phyloP scores from a whole-genome alignment of 2,113 vertebrate species.

The Cairina moschata region DNA sequence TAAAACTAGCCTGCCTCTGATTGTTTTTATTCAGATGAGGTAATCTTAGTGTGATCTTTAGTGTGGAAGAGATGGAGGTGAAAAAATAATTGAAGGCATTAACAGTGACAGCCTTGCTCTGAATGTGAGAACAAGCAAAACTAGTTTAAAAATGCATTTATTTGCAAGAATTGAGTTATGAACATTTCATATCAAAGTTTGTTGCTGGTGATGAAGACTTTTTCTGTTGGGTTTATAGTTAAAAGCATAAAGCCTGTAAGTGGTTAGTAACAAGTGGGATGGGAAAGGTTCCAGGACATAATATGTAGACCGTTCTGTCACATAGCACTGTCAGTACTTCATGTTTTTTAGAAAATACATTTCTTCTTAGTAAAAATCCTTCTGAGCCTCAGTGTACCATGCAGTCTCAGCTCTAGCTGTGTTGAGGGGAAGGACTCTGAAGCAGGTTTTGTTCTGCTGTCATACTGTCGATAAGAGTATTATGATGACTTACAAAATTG shows the following conservation, averaged over 20 bases:
- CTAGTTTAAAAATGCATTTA: neutral
- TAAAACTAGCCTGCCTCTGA: neutral
- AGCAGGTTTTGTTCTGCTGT: neutral
- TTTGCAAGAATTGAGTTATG: neutral
- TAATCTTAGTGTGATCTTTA: neutral
- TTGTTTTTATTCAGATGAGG: neutral
- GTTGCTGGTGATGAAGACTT: neutral
- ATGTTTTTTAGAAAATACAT: neutral
- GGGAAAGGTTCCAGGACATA: neutral
- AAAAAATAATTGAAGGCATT: neutral
- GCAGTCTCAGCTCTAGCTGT: neutral
- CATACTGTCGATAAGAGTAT: accelerated
- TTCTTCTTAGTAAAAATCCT: neutral
- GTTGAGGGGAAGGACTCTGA: neutral
- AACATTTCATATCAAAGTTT: neutral
- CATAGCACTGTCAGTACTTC: neutral
- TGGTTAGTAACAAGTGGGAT: neutral
- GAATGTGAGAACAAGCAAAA: too few relatives aligned
- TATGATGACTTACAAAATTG: neutral
- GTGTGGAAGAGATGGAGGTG: neutral
- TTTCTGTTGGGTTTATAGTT: neutral
- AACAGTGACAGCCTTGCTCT: neutral
- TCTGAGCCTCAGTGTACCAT: neutral
- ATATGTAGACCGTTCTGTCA: neutral
- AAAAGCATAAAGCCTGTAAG: neutral